Evolutionary conservation across 2,888 invertebrate species (phyloP), one percentile per base, ranked within the genome.

Genomic region (Noctua janthina): DNA sequence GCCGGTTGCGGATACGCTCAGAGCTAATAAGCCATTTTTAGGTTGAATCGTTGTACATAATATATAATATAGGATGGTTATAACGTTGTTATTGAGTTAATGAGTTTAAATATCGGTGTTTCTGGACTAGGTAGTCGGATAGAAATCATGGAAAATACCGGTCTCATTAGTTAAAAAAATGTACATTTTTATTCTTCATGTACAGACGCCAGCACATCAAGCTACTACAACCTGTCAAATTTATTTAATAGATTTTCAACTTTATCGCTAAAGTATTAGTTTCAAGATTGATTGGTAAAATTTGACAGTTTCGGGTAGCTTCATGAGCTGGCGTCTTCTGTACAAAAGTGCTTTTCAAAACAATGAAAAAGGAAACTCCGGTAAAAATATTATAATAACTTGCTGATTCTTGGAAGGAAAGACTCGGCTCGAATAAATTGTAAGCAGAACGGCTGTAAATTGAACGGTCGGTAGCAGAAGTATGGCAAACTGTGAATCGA

Each of bases 381-480:
- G 54, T n/a, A 74, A 80, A 46, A 35, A 68, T 10, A 5, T 23
- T 46, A 43, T 46, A 46, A 7, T n/a, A 23, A 13, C 29, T 13
- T 39, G 1, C 20, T 4, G 17, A 29, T 13, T 43, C 20, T 46
- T 15, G 46, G 23, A 39, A 29, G 56, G 35, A 59, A 29, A 68
- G 10, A 35, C 56, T 35, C 15, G 43, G 10, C 20, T 73, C 43
- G 15, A 69, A 74, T 43, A 51, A 35, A 59, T 56, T 69, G 56
- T 39, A 70, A 80, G 35, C 43, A 54, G 8, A 69, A 43, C 17
- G 17, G 13, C 71, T 66, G 56, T 23, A 71, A 79, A 56, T 67
- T 66, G 13, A 67, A 67, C 49, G 23, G 56, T 54, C 20, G 15
- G 70, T 39, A 49, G 20, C 43, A 35, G 49, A n/a, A 79, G 43